Evolutionary conservation across 2,113 vertebrate species (phyloP).

Genomic region (Nothobranchius kuhntae): DNA sequence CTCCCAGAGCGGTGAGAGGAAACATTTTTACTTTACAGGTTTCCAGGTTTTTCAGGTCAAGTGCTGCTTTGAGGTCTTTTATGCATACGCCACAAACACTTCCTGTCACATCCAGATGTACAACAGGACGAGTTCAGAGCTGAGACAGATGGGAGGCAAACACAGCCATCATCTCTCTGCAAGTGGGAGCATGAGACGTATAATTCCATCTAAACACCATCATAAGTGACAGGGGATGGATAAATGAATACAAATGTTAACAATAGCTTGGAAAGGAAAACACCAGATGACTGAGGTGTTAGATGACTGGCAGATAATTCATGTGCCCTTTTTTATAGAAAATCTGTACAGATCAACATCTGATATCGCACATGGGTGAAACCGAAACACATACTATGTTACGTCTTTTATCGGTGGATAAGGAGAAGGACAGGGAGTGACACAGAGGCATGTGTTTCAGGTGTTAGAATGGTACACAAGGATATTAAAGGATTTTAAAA

Average conservation of each 20-base stretch:
- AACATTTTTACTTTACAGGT: conserved; percentile 34
- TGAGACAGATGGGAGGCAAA: conserved; percentile 43
- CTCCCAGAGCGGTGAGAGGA: conserved; percentile 30
- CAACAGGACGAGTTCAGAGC: conserved; percentile 33
- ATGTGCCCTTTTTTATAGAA: conserved; percentile 1
- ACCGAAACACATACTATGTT: not conserved
- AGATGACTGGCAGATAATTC: not conserved
- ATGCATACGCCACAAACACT: conserved; percentile 10
- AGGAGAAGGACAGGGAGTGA: too few species aligned
- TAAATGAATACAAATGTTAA: not conserved
- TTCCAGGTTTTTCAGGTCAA: conserved; percentile 31
- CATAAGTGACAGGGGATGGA: not conserved
- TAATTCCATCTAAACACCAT: not conserved
- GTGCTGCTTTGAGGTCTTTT: conserved; percentile 36
- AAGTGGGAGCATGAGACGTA: conserved; percentile 14
- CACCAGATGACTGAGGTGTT: not conserved
- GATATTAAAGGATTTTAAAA: too few species aligned
- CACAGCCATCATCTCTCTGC: conserved; percentile 34
- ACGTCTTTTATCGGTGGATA: too few species aligned
- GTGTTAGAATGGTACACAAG: too few species aligned
- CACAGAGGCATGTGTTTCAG: too few species aligned
- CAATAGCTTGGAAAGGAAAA: not conserved
- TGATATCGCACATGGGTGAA: not conserved
- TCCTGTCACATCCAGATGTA: conserved; percentile 48
- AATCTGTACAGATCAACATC: not conserved